Conservation (phyloP, 2,888 invertebrate genomes). For the Hanleya hanleyi region DNA sequence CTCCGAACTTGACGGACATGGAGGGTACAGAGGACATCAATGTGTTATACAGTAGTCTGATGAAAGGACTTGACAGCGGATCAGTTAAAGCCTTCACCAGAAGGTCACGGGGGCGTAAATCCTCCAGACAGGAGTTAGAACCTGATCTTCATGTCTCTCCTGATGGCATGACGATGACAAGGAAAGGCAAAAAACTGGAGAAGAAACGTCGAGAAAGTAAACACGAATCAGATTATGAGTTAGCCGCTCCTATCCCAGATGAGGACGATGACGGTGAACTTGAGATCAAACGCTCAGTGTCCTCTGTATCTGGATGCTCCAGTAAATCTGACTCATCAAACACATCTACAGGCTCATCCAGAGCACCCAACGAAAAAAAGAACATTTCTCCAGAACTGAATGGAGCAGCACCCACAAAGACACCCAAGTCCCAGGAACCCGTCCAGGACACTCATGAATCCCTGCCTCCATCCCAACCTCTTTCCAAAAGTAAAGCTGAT, state of each 20-base stretch:
- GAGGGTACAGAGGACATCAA: slow-evolving; percentile 15
- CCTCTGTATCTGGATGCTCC: no score
- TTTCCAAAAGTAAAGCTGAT: neutral
- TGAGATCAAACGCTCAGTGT: neutral
- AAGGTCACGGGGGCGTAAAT: neutral
- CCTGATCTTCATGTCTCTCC: neutral
- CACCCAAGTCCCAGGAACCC: neutral
- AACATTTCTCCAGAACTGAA: neutral
- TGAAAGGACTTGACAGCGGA: slow-evolving; percentile 19
- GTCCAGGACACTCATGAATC: neutral
- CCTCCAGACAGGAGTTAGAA: no score
- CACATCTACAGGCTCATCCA: neutral
- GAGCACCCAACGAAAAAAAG: neutral
- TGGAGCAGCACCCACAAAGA: neutral
- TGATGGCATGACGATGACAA: no score
- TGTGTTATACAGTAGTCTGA: slow-evolving; percentile 29
- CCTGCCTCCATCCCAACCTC: neutral
- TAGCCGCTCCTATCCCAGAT: neutral
- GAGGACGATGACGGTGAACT: neutral
- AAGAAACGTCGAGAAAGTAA: neutral
- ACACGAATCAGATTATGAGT: neutral
- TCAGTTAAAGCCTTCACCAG: neutral
- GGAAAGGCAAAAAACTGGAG: neutral
- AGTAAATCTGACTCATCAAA: neutral
- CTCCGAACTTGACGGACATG: slow-evolving; percentile 4